Base-by-base conservation (phyloP, 2,888 invertebrate species). In the Diarsia brunnea region DNA sequence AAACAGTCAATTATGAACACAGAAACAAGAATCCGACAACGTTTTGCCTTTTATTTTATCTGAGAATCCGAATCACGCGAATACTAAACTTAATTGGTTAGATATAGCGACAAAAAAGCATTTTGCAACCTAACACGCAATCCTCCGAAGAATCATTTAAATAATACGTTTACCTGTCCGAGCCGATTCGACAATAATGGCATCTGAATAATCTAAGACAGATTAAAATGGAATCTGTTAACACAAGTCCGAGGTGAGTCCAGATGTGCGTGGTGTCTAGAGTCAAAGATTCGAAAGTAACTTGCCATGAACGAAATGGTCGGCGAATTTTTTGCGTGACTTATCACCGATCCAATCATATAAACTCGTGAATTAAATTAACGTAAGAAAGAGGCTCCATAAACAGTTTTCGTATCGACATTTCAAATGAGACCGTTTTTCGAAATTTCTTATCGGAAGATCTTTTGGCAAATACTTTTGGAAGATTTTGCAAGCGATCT, bases 11-110 rank as follows among this genome's bases (percentile, higher is more conserved):
- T 86, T 86, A 84, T 81, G 72, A 80, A 84, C 71, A 84, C 84
- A 88, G 64, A 87, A 87, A 83, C 71, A 79, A 86, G 81, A 85
- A 73, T 84, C 61, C 75, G 55, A 80, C 70, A 79, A 71, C 76
- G 75, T 83, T 84, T 87, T 78, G 84, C 78, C 76, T 89, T 90
- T 89, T 88, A 85, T 88, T 84, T 83, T 84, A 90, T 88, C 90
- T 87, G 85, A 89, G 92, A 93, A 92, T 92, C 93, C 90, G 92
- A 93, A 95, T 94, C 96, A 95, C 95, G 95, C 95, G 89, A 95
- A 91, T 91, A 84, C 87, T 90, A 89, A 91, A 91, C 90, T 90
- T 94, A 95, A 95, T 95, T 95, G 94, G 92, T 91, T 90, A 82
- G 90, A 92, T 92, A 91, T 87, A 92, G 88, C 90, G 93, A 94